Base-by-base conservation (phyloP, 2,113 vertebrate species). In the Rhineura floridana region DNA sequence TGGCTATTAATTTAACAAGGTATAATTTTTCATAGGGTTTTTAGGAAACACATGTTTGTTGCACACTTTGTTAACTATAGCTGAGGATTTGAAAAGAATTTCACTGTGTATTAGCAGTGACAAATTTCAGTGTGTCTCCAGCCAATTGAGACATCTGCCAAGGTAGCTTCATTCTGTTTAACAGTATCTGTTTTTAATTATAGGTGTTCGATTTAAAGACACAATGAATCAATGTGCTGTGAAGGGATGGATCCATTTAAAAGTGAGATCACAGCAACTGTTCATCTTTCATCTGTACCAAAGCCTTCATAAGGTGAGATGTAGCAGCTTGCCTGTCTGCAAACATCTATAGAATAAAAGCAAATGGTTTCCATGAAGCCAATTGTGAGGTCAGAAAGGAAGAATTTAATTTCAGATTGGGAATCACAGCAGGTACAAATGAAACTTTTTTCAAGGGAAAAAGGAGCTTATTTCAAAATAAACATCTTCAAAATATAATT, bases 111-210 rank as follows among this genome's bases (percentile, higher is more conserved):
- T 65, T 86, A 82, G 28, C 8, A 89, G 63, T 48, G 78, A 25
- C 21, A 84, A 44, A 42, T 50, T 23, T 42, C 28, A 25, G 11
- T n/a, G 10, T 30, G 6, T 67, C 28, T 42, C 46, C 30, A 84
- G 30, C 65, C 59, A 82, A 21, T 65, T 52, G 70, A 82, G 46
- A 44, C 25, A 19, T n/a, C 17, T 86, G 46, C 72, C 72, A 69
- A 82, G 48, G 36, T 28, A 65, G 70, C 39, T 82, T 82, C 36
- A 69, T 36, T 85, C 76, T 86, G 67, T 52, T 81, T n/a, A 85
- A 44, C 21, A 65, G 28, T 86, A 67, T 81, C 65, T 85, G 65
- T 79, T 89, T 72, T 85, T 89, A 67, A 86, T 86, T 81, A 86
- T 69, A 81, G 28, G n/a, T 21, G 46, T 59, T 86, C 39, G 13